Evolutionary conservation across 2,888 invertebrate species (phyloP).

Genomic region (Diaperis boleti): DNA sequence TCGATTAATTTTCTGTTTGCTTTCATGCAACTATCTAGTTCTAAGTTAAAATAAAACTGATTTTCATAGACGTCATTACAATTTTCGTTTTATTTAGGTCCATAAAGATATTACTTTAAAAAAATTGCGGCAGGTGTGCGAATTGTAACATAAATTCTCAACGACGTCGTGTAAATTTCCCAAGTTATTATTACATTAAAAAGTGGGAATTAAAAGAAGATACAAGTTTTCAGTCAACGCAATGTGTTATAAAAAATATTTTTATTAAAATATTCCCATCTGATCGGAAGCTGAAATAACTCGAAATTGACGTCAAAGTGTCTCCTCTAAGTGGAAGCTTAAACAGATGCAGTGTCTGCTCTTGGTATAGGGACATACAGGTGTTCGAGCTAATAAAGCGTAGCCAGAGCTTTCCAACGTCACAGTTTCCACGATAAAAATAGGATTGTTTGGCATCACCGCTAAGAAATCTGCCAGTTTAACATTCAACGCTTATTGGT

Average conservation of each 20-base stretch:
- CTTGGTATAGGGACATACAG: slow-evolving; percentile 34
- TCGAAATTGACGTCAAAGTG: slow-evolving; percentile 17
- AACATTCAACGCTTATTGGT: slow-evolving; percentile 54
- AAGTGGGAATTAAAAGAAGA: too few relatives aligned
- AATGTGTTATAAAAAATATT: slow-evolving; percentile 4
- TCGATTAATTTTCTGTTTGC: too few relatives aligned
- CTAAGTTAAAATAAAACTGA: too few relatives aligned
- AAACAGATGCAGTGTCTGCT: slow-evolving; percentile 11
- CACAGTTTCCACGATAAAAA: slow-evolving; percentile 58
- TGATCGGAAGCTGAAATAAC: slow-evolving; percentile 6
- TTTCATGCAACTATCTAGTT: too few relatives aligned
- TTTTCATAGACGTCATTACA: too few relatives aligned
- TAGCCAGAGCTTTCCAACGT: slow-evolving; percentile 49
- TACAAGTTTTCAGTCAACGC: too few relatives aligned
- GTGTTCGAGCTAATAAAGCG: slow-evolving; percentile 36
- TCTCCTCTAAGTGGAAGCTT: background rate
- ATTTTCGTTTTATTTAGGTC: too few relatives aligned
- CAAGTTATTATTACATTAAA: slow-evolving; percentile 9
- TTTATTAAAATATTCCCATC: slow-evolving; percentile 9
- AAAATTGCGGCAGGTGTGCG: slow-evolving; percentile 21
- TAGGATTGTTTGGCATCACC: slow-evolving; percentile 62
- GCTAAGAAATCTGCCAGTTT: slow-evolving; percentile 58
- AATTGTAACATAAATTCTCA: slow-evolving; percentile 6
- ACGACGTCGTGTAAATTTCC: slow-evolving; percentile 8
- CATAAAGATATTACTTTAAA: slow-evolving; percentile 23